Evolutionary conservation across 2,113 vertebrate genomes (phyloP).

Genomic region (Myiozetetes cayanensis): DNA sequence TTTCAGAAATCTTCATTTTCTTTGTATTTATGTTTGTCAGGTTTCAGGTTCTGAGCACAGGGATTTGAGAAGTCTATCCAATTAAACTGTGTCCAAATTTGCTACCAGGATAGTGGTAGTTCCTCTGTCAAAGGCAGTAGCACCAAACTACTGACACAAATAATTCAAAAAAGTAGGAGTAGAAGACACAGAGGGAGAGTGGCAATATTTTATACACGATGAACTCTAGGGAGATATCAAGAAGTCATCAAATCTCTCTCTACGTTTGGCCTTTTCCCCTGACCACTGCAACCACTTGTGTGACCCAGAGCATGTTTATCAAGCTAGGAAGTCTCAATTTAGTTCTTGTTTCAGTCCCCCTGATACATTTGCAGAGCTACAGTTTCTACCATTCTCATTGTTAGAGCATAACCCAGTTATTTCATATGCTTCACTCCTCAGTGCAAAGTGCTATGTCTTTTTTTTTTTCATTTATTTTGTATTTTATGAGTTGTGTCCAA

Average conservation of each 20-base stretch:
- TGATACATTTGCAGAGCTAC: neutral
- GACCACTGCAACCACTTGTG: neutral
- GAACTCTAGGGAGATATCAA: neutral
- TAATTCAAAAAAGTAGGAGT: neutral
- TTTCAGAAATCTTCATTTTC: neutral
- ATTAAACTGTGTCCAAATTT: neutral
- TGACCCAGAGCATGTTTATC: neutral
- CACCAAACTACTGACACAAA: neutral
- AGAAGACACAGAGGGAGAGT: neutral
- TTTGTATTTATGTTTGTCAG: neutral
- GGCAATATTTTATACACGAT: neutral
- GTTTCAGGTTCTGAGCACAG: neutral
- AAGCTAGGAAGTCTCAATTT: neutral
- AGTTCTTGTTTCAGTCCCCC: neutral
- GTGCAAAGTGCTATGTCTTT: neutral
- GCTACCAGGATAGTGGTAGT: neutral
- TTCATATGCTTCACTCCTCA: neutral
- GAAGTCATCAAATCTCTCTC: neutral
- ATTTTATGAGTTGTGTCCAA: slow-evolving; percentile 24
- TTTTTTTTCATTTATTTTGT: slow-evolving; percentile 12
- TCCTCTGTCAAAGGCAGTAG: neutral
- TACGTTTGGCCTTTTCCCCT: neutral
- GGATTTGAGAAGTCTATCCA: neutral
- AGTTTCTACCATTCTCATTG: neutral
- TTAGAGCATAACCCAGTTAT: neutral